Evolutionary conservation across 2,888 invertebrate genomes (phyloP), one percentile per base, ranked within the genome.

Genomic region (Polymixis lichenea): DNA sequence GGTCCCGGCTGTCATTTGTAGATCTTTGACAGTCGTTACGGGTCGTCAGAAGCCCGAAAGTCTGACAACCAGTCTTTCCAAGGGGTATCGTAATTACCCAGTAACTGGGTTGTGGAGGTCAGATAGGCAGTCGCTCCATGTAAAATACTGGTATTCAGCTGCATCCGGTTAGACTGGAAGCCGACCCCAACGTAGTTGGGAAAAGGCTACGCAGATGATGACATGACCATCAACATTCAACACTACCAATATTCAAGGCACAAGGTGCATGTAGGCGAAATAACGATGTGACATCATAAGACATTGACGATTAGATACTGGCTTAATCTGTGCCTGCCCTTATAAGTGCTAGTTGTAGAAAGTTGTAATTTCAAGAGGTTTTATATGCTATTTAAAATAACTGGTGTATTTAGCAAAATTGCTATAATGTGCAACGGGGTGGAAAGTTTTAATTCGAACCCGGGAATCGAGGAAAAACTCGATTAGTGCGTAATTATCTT

Each of bases 381-480:
- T 46, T 3, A 70, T 73, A 70, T 73, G 51, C 11, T 38, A 22
- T 56, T 6, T n/a, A n/a, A 62, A 65, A 61, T 66, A 61, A 82
- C 68, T 25, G 67, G n/a, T 46, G 67, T 67, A 56, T 38, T 68
- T 68, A 58, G 32, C 61, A 3, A 46, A 69, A 66, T 61, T 53
- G 43, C n/a, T 80, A 25, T 46, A 51, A 68, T n/a, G 60, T 69
- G 56, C 68, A 62, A 49, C 62, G 25, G 5, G 5, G 51, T 78
- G 64, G 84, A 78, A 83, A 86, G 86, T 86, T 85, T 75, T 71
- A 77, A 72, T 77, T 53, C 25, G 4, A 62, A 70, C 65, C 86
- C 38, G 25, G 72, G 83, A 71, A 72, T 83, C 15, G 66, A 78
- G 58, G 72, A 72, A 78, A 84, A 86, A 67, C 62, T 56, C 58